Conservation (phyloP, 37 sponge, comb jelly and placozoan genomes). For the Ianthella basta region DNA sequence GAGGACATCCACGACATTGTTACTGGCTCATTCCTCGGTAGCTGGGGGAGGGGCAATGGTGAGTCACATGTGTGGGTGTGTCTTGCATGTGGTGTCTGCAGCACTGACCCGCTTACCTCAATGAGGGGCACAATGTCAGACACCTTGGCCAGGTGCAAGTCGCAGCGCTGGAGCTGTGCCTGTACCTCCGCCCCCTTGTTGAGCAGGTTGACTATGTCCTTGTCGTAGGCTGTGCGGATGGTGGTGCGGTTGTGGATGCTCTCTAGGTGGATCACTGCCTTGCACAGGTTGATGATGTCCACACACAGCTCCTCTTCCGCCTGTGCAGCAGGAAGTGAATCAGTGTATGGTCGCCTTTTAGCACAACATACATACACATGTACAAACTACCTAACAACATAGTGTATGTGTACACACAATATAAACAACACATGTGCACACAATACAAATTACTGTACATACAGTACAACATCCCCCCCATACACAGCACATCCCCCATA, state of each 20-base stretch:
- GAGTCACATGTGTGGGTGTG: neutral
- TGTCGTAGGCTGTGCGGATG: slow-evolving; percentile 61
- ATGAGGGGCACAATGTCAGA: slow-evolving; percentile 71
- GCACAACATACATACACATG: neutral
- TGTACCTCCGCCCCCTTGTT: slow-evolving; percentile 69
- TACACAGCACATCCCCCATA: too few species aligned
- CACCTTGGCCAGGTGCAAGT: slow-evolving; percentile 74
- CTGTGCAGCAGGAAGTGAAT: slow-evolving; percentile 2
- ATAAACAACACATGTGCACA: neutral
- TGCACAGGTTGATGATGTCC: slow-evolving; percentile 72
- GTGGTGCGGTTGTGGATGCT: slow-evolving; percentile 72
- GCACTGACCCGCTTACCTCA: slow-evolving; percentile 38
- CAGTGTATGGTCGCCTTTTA: too few species aligned
- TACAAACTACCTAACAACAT: neutral
- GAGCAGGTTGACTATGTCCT: slow-evolving; percentile 62
- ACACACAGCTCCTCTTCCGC: slow-evolving; percentile 69
- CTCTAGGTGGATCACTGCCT: slow-evolving; percentile 89
- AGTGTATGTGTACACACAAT: neutral
- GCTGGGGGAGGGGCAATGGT: slow-evolving; percentile 15
- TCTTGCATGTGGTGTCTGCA: neutral
- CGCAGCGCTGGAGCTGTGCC: slow-evolving; percentile 62
- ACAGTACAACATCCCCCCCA: too few species aligned
- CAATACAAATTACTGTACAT: too few species aligned
- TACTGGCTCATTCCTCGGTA: slow-evolving; percentile 77
- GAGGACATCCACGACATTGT: slow-evolving; percentile 72